Conservation (phyloP, 2,113 vertebrate genomes). For the Psammodynastes pulverulentus region DNA sequence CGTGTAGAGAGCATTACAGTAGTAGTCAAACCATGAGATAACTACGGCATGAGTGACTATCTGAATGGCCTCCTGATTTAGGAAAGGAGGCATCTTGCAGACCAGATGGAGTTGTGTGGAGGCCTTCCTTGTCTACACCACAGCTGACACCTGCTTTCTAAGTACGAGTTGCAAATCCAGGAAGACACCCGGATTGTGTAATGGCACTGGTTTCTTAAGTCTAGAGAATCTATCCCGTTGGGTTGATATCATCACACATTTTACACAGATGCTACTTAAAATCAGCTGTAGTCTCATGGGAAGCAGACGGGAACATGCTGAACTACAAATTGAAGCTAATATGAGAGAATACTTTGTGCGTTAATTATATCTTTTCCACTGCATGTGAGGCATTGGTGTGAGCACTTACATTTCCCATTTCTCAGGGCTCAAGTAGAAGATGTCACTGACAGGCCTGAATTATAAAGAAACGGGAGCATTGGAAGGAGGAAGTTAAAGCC, state of each 20-base stretch:
- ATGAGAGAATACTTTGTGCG: background rate
- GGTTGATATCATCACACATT: background rate
- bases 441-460: background rate
- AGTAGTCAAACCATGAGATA: background rate
- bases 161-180: background rate
- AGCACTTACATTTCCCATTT: background rate
- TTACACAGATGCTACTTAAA: background rate
- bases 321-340: background rate
- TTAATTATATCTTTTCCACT: background rate
- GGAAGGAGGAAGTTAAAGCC: background rate
- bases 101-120: background rate
- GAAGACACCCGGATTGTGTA: background rate
- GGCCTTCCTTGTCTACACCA: background rate
- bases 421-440: background rate
- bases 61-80: background rate
- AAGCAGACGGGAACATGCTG: background rate
- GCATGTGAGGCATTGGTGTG: background rate
- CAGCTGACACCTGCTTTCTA: background rate
- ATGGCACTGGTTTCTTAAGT: background rate
- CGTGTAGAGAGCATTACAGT: too few species aligned
- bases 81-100: background rate
- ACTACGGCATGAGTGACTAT: background rate
- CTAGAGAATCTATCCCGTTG: background rate
- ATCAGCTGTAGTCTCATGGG: background rate
- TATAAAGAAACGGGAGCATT: background rate